A percentile compares a stretch with the other conserved stretches of the same genome.
Evolutionary conservation across 2,888 invertebrate species (phyloP).

Genomic region (Euzophera pinguis): DNA sequence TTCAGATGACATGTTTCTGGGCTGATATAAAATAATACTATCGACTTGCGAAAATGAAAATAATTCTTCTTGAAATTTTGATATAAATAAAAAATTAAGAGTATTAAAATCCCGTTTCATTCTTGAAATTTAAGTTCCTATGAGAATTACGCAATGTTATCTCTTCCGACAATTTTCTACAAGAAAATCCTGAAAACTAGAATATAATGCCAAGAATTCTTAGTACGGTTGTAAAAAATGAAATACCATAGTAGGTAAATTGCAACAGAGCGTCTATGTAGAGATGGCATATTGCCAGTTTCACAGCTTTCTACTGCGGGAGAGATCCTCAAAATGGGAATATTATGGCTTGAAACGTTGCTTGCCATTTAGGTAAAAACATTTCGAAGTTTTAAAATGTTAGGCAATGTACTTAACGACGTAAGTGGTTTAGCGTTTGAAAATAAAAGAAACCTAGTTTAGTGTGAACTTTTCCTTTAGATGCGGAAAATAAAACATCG

Average conservation of each 20-base stretch:
- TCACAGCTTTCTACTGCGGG: background rate
- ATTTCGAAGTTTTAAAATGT: background rate
- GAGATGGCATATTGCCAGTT: background rate
- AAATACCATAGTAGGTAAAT: conserved; percentile 1
- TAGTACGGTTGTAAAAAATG: background rate
- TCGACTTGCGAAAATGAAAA: too few relatives aligned
- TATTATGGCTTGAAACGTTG: background rate
- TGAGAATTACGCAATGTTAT: background rate
- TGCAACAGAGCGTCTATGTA: background rate
- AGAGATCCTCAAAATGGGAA: conserved; percentile 6
- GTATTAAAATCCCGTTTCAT: too few relatives aligned
- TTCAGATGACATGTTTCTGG: too few relatives aligned
- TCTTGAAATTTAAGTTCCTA: too few relatives aligned
- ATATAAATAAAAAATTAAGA: too few relatives aligned
- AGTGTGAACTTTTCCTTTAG: too few relatives aligned
- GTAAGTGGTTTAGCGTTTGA: background rate
- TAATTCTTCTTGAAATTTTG: too few relatives aligned
- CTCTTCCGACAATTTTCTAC: background rate
- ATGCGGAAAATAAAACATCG: too few relatives aligned
- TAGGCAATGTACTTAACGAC: background rate
- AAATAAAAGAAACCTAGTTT: too few relatives aligned
- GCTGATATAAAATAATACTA: too few relatives aligned
- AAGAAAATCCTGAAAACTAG: background rate
- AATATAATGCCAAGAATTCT: background rate
- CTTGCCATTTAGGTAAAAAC: background rate